Conservation (phyloP, 1,140 invertebrate species). For the Argopecten irradians region DNA sequence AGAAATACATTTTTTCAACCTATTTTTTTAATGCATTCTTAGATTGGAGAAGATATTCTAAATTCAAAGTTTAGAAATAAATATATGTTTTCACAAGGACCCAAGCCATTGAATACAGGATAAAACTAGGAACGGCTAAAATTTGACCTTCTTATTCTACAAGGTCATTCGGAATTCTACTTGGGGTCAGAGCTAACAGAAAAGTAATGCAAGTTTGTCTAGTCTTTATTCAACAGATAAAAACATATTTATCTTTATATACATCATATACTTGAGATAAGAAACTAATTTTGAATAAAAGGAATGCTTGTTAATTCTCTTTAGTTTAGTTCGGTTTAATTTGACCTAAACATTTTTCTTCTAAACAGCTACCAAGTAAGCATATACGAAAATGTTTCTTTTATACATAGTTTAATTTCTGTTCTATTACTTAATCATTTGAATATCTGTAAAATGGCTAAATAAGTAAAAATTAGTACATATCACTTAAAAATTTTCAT, state of each 20-base stretch:
- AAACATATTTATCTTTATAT: neutral
- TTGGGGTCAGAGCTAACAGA: neutral
- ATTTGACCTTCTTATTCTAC: conserved; percentile 15
- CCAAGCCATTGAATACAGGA: neutral
- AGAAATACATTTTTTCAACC: too few species aligned
- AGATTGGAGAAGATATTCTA: neutral
- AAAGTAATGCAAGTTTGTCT: neutral
- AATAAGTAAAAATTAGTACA: too few species aligned
- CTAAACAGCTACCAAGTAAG: neutral
- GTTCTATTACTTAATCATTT: too few species aligned
- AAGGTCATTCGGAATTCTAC: neutral
- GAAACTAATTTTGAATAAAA: neutral
- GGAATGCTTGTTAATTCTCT: neutral
- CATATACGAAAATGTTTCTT: too few species aligned
- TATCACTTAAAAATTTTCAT: too few species aligned
- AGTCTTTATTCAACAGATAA: neutral
- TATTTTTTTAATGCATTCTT: too few species aligned
- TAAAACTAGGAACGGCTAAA: neutral
- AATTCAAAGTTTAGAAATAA: conserved; percentile 1
- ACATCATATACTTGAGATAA: neutral
- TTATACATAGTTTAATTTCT: too few species aligned
- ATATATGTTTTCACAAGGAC: neutral
- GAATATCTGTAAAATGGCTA: too few species aligned
- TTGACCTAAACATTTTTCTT: neutral
- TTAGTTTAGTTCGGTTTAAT: neutral